Percentiles rank a stretch among this genome's conserved stretches.
Evolutionary conservation across 2,888 invertebrate genomes (phyloP).

Genomic region (Aphelenchoides bicaudatus): DNA sequence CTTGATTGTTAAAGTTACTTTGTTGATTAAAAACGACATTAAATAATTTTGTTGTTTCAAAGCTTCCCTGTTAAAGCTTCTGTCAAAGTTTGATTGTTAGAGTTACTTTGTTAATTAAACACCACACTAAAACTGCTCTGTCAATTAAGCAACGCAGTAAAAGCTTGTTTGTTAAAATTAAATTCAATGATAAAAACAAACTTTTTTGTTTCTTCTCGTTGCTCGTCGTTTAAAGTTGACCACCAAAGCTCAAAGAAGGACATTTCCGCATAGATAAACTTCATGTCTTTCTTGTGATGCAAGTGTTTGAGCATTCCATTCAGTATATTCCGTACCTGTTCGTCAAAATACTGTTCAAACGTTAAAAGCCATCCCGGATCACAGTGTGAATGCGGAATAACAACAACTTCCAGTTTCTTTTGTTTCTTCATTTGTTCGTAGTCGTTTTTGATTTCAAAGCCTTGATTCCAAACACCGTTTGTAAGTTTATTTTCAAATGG

Average conservation of each 20-base stretch:
- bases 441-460: constrained; percentile 77
- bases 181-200: constrained; percentile 37
- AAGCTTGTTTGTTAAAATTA: background rate
- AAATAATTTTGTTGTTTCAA: background rate
- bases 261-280: constrained; percentile 96
- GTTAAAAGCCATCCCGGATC: constrained; percentile 98
- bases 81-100: background rate
- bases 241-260: constrained; percentile 91
- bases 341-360: constrained; percentile 84
- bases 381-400: constrained; percentile 95
- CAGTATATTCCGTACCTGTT: constrained; percentile 83
- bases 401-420: constrained; percentile 75
- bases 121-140: too few relatives aligned
- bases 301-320: constrained; percentile 83
- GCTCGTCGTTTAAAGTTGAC: constrained; percentile 71
- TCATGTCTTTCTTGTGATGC: constrained; percentile 72
- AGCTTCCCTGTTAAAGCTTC: background rate
- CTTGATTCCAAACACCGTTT: constrained; percentile 98
- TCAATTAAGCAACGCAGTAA: too few relatives aligned
- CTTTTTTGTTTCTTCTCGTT: constrained; percentile 65
- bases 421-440: constrained; percentile 62
- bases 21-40: background rate
- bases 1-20: too few relatives aligned
- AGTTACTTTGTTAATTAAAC: too few relatives aligned
- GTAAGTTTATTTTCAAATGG: constrained; percentile 90